phyloP scores from a whole-genome alignment of 2,797 vertebrate genomes.

The Coranthus polyacanthus region DNA sequence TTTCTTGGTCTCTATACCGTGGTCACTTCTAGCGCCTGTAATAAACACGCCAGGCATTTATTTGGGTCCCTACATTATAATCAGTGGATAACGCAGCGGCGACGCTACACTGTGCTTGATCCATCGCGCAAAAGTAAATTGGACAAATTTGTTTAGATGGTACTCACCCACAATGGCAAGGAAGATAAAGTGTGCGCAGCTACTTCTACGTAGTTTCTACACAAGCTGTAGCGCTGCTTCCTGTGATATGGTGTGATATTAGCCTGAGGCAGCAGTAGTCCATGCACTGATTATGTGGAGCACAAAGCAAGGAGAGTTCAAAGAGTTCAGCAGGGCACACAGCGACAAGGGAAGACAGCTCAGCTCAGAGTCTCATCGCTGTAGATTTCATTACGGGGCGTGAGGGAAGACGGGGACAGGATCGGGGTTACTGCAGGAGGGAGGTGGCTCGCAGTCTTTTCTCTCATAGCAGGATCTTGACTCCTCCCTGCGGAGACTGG shows the following conservation, averaged over 20 bases:
- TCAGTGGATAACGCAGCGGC: constrained; percentile 7
- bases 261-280: constrained; percentile 53
- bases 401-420: neutral
- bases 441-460: neutral
- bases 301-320: constrained; percentile 20
- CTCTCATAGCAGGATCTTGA: constrained; percentile 94
- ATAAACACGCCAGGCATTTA: constrained; percentile 8
- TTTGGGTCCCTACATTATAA: neutral
- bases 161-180: constrained; percentile 22
- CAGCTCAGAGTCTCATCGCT: constrained; percentile 51
- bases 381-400: constrained; percentile 20
- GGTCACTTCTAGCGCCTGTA: constrained; percentile 6
- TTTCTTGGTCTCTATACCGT: constrained; percentile 50
- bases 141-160: constrained; percentile 8
- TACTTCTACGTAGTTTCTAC: constrained; percentile 13
- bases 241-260: constrained; percentile 9
- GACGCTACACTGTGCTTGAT: constrained; percentile 17
- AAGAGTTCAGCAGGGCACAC: constrained; percentile 38
- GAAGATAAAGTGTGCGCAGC: constrained; percentile 1
- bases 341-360: constrained; percentile 42
- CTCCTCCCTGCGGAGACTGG: constrained; percentile 90
- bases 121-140: constrained; percentile 26
- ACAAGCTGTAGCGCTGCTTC: constrained; percentile 34
- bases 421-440: constrained; percentile 7
- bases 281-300: constrained; percentile 32